Evolutionary conservation across 2,113 vertebrate species (phyloP).

Genomic region (Lasiurus cinereus): DNA sequence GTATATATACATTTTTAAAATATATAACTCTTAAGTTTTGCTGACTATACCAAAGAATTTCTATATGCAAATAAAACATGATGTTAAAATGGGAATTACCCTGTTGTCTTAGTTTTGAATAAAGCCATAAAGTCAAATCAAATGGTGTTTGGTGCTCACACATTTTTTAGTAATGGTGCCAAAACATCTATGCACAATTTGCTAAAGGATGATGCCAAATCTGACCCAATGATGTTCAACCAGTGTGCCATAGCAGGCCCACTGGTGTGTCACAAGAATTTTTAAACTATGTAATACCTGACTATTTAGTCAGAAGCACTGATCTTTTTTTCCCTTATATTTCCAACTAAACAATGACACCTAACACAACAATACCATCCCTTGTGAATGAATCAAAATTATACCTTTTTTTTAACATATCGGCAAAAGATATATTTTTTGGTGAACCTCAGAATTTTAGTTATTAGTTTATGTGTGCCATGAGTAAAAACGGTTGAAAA

Average conservation of each 20-base stretch:
- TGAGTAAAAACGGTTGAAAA: background rate
- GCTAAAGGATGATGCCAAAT: background rate
- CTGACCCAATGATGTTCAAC: background rate
- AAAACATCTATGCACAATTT: background rate
- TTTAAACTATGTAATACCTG: background rate
- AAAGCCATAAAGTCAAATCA: background rate
- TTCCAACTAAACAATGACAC: background rate
- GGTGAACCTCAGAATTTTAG: background rate
- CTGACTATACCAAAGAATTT: background rate
- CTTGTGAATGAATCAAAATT: background rate
- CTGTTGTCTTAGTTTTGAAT: background rate
- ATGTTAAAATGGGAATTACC: background rate
- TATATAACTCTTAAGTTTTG: constrained; percentile 18
- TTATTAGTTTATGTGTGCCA: background rate
- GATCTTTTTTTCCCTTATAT: background rate
- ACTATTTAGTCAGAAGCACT: background rate
- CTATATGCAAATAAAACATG: background rate
- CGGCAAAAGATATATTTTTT: background rate
- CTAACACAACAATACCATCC: background rate
- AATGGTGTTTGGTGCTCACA: background rate
- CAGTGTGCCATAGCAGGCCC: no score
- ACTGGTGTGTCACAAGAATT: background rate
- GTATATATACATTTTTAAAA: background rate
- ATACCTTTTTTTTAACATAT: background rate
- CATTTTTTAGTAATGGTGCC: background rate